A percentile compares a stretch with the other conserved stretches of the same genome.
phyloP scores from a whole-genome alignment of 2,888 invertebrate genomes.

The Autographa gamma region DNA sequence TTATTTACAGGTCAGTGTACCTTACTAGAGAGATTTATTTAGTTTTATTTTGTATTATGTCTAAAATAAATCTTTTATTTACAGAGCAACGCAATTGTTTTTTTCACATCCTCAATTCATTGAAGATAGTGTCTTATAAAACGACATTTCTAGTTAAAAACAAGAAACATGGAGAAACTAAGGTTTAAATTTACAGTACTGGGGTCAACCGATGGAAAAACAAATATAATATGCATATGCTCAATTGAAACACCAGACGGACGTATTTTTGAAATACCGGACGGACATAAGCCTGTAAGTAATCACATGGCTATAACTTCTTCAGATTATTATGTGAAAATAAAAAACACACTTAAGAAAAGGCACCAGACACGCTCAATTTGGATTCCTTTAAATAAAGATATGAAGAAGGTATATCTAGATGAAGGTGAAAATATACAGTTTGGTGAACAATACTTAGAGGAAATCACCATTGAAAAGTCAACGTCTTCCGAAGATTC shows the following conservation, averaged over 20 bases:
- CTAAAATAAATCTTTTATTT: too few relatives aligned
- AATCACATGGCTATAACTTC: neutral
- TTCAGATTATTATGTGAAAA: slow-evolving; percentile 1
- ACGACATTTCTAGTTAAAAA: slow-evolving; percentile 13
- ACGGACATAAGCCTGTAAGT: slow-evolving; percentile 9
- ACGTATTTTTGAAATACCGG: slow-evolving; percentile 4
- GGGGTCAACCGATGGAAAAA: neutral
- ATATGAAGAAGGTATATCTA: slow-evolving; percentile 3
- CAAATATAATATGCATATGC: slow-evolving; percentile 11
- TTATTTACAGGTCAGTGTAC: too few relatives aligned
- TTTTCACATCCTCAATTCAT: too few relatives aligned
- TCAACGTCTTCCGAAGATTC: neutral
- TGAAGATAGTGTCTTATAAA: slow-evolving; percentile 35
- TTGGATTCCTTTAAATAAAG: neutral
- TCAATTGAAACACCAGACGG: neutral
- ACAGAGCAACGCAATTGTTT: too few relatives aligned
- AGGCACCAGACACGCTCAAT: slow-evolving; percentile 1
- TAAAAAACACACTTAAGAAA: slow-evolving; percentile 9
- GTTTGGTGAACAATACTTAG: slow-evolving; percentile 12
- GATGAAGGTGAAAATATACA: slow-evolving; percentile 17
- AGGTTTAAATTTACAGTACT: slow-evolving; percentile 7
- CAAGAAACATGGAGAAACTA: slow-evolving; percentile 9
- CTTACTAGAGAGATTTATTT: too few relatives aligned
- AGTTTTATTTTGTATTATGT: too few relatives aligned
- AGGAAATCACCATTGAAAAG: slow-evolving; percentile 6